A percentile compares a stretch with the other conserved stretches of the same genome.
phyloP scores from a whole-genome alignment of 35 echinoderm and acorn worm genomes.

The Ophiothrix spiculata region DNA sequence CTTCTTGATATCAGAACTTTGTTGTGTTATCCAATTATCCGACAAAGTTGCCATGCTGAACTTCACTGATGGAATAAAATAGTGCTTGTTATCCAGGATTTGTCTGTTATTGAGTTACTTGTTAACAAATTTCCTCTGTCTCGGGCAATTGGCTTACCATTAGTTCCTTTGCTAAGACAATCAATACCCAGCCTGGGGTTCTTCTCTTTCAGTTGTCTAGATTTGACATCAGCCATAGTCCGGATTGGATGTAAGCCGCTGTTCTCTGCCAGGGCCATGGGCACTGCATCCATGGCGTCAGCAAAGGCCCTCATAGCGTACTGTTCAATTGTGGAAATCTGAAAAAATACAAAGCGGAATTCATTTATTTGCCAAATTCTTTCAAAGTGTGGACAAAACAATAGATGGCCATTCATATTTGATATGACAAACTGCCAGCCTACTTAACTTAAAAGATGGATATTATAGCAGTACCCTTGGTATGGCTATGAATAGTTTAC shows the following conservation, averaged over 20 bases:
- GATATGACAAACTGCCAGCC: not conserved
- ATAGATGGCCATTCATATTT: not conserved
- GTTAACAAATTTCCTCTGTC: no score
- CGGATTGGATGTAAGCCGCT: constrained; percentile 88
- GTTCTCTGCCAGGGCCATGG: constrained; percentile 97
- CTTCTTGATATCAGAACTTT: no score
- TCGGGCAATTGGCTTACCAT: constrained; percentile 72
- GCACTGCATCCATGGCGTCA: constrained; percentile 81
- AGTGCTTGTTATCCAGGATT: not conserved
- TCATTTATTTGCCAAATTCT: not conserved
- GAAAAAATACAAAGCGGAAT: not conserved
- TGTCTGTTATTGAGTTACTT: no score
- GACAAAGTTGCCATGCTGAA: no score
- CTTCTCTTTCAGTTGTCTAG: constrained; percentile 88
- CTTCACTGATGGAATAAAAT: not conserved
- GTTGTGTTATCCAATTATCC: no score
- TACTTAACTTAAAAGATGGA: not conserved
- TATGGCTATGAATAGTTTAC: no score
- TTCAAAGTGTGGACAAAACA: not conserved
- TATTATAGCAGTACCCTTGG: no score
- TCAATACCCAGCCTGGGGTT: constrained; percentile 97
- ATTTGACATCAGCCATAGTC: constrained; percentile 89
- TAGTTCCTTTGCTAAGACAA: constrained; percentile 87
- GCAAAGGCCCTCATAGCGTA: constrained; percentile 95
- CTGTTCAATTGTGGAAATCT: constrained; percentile 99